Conservation (phyloP, 1,140 invertebrate genomes). For the Megalopta genalis region DNA sequence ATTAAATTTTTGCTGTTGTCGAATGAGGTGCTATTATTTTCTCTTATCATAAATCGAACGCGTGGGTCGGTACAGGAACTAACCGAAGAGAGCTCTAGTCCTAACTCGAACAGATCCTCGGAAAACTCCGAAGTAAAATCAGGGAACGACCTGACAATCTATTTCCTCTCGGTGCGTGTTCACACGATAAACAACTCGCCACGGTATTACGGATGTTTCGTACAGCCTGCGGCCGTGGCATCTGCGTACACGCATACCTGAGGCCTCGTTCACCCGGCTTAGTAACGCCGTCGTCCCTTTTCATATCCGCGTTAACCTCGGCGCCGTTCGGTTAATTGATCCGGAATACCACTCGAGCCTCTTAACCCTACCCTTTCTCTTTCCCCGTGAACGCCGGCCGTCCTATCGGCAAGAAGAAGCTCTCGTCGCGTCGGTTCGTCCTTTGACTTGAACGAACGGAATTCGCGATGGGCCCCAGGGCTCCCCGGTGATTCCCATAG, state of each 20-base stretch:
- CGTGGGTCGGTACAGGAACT: too few relatives aligned
- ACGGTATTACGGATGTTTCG: conserved; percentile 46
- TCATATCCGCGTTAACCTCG: conserved; percentile 67
- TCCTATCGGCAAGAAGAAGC: conserved; percentile 29
- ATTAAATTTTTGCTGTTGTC: too few relatives aligned
- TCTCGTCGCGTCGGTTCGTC: conserved; percentile 57
- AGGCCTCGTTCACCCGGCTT: conserved; percentile 52
- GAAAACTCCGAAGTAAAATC: not conserved
- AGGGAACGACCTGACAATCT: conserved; percentile 31
- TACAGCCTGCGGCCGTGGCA: conserved; percentile 35
- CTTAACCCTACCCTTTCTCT: conserved; percentile 35
- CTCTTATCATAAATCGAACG: too few relatives aligned
- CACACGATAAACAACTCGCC: conserved; percentile 54
- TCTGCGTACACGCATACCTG: conserved; percentile 57
- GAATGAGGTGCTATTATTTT: too few relatives aligned
- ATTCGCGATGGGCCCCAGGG: conserved; percentile 39
- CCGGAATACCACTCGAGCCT: conserved; percentile 64
- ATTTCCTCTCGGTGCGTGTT: conserved; percentile 48
- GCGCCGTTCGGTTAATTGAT: conserved; percentile 66
- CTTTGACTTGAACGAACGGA: conserved; percentile 58
- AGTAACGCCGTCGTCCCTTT: conserved; percentile 63
- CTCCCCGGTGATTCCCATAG: conserved; percentile 32
- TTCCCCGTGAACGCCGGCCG: not conserved
- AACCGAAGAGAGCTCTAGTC: too few relatives aligned
- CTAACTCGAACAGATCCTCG: too few relatives aligned